Evolutionary conservation across 2,888 invertebrate genomes (phyloP).

Genomic region (Chrysodeixis includens): DNA sequence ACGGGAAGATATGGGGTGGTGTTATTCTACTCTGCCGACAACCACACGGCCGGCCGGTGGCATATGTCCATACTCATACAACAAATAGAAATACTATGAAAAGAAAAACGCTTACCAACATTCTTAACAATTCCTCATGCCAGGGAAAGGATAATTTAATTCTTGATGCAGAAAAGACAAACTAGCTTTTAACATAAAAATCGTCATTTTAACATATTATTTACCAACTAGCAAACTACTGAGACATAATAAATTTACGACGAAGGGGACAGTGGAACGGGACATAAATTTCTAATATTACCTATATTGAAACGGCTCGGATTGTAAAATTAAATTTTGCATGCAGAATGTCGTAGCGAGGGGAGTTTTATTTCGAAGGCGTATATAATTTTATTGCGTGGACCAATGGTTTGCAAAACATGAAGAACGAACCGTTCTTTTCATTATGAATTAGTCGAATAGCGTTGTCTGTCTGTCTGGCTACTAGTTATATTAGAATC

Average conservation of each 20-base stretch:
- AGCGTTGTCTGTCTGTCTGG: conserved; percentile 9
- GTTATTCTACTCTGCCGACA: no score
- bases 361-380: conserved; percentile 87
- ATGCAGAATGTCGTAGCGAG: conserved; percentile 84
- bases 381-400: conserved; percentile 89
- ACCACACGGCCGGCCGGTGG: no score
- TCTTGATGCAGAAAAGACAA: background rate
- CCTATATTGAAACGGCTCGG: conserved; percentile 87
- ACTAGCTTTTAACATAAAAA: background rate
- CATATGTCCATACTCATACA: no score
- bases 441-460: conserved; percentile 48
- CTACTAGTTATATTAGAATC: background rate
- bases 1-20: no score
- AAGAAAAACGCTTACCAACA: no score
- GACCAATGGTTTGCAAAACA: conserved; percentile 87
- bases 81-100: no score
- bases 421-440: conserved; percentile 75
- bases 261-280: conserved; percentile 80
- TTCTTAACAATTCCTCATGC: no score
- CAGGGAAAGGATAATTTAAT: no score
- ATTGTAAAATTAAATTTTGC: conserved; percentile 89
- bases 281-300: conserved; percentile 87
- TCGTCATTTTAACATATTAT: background rate
- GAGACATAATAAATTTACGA: conserved; percentile 72
- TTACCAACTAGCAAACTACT: conserved; percentile 42